Base-by-base conservation (phyloP, 1,140 invertebrate genomes). In the Maconellicoccus hirsutus region DNA sequence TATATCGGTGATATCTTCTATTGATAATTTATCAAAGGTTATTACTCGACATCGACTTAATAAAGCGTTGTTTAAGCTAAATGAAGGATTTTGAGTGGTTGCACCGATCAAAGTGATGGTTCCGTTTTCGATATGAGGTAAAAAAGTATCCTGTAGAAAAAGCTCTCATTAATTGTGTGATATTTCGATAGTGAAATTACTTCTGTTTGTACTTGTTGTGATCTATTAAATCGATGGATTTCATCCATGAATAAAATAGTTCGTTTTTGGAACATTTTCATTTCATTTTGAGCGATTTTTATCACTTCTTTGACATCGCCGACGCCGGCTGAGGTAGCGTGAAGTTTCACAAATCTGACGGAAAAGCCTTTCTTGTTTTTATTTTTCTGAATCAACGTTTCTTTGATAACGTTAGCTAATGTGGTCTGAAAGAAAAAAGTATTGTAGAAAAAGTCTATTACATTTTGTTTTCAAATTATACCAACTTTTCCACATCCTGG, bases 81-180 rank as follows among this genome's bases (percentile, higher is more conserved):
- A 93, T 0, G 90, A 92, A 59, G 92, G 92, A 80, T 93, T 94
- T 79, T 94, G 91, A 70, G 92, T 94, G 1, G 92, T 94, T 0
- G 92, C 91, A 39, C 91, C 92, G 72, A 94, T 85, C 63, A 94
- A 78, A 27, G 83, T 87, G n/a, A 94, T 86, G 7, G 85, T 88
- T 0, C 92, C 91, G 77, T 85, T 86, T 79, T 93, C 92, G 25
- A 93, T 86, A 79, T 90, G 86, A 14, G 89, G 85, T 63, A 93
- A 77, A 79, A 93, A 90, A 70, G 85, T 85, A 78, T 94, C 91
- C 76, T 85, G 82, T 61, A 71, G 71, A 22, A 66, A 26, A 38
- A 69, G 2, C 22, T 23, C 4, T 66, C 22, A 66, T 66, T 25
- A 71, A 21, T 23, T 71, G 8, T 42, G 12, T 12, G 29, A 33